Percentiles rank a stretch among this genome's conserved stretches.
Conservation (phyloP, 2,797 vertebrate species). For the Gouania willdenowi region DNA sequence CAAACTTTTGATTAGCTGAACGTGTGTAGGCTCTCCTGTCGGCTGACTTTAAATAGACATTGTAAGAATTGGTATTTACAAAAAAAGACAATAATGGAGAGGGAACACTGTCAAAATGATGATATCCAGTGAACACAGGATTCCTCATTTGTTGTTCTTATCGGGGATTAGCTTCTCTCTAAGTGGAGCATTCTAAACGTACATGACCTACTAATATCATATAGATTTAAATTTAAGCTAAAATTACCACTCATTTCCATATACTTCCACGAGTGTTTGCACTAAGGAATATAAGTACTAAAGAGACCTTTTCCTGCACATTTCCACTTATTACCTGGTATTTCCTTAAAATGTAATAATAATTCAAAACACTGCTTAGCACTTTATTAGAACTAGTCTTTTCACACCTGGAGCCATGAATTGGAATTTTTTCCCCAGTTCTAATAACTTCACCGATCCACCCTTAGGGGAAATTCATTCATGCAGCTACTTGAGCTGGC, state of each 20-base stretch:
- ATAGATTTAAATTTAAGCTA: constrained; percentile 17
- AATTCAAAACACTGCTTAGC: constrained; percentile 2
- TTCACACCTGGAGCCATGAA: constrained; percentile 29
- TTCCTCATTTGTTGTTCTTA: constrained; percentile 29
- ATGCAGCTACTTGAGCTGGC: too few species aligned
- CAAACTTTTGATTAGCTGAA: constrained; percentile 61
- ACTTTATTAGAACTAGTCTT: constrained; percentile 21
- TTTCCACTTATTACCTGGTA: background rate
- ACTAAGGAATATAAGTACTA: background rate
- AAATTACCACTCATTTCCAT: too few species aligned
- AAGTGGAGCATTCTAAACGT: constrained; percentile 11
- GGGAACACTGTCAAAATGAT: constrained; percentile 15
- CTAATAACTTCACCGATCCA: too few species aligned
- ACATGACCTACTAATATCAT: constrained; percentile 18
- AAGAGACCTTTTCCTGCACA: background rate
- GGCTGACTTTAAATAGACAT: constrained; percentile 52
- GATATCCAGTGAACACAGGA: constrained; percentile 15
- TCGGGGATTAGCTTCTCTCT: constrained; percentile 25
- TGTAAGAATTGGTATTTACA: constrained; percentile 4
- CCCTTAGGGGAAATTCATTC: too few species aligned
- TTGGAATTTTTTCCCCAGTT: constrained; percentile 23
- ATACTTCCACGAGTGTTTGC: too few species aligned
- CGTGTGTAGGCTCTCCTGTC: constrained; percentile 26
- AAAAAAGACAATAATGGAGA: constrained; percentile 27
- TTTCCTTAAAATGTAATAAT: constrained; percentile 6